Evolutionary conservation across 2,797 vertebrate genomes (phyloP), one percentile per base, ranked within the genome.

Genomic region (Pseudocheirus occidentalis): DNA sequence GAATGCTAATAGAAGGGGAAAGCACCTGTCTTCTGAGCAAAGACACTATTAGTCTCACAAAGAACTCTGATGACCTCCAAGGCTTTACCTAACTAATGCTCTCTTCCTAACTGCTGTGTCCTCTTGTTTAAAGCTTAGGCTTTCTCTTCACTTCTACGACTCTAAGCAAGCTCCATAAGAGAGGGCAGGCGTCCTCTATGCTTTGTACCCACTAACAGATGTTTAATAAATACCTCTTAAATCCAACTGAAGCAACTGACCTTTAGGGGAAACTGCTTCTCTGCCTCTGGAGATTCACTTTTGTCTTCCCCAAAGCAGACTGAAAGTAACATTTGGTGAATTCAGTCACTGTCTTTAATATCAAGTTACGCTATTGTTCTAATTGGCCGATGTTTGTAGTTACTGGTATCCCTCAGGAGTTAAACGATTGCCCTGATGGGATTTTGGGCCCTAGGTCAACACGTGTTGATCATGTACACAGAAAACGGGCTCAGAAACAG

Each of bases 351-450:
- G 81, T 31, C 14, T 94, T 91, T 95, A 58, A 91, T 56, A 56
- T n/a, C 89, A 94, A 93, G 90, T 95, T 90, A 91, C 21, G 21
- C 21, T 50, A 87, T 0, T 87, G 21, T 95, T 34, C 91, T 93
- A 92, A 90, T 62, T 27, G 94, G 54, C 40, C 89, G 56, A 4
- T 52, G 34, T 24, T 46, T 96, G 0, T 55, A 55, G 73, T 94
- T 95, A 9, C 13, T 56, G n/a, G 66, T 28, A 95, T 56, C 93
- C 16, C 18, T 94, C 62, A 92, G 58, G 14, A 91, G 95, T 97
- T 95, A 96, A 81, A 27, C 57, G 92, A 93, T 46, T 94, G 94
- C 91, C 90, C 14, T 87, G 3, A 92, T 95, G 46, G 92, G 50
- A 94, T 40, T 93, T 89, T 55, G 52, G 56, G 28, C 62, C 18